Evolutionary conservation across 2,888 invertebrate species (phyloP).

Genomic region (Drosophila nr. perissopoda): DNA sequence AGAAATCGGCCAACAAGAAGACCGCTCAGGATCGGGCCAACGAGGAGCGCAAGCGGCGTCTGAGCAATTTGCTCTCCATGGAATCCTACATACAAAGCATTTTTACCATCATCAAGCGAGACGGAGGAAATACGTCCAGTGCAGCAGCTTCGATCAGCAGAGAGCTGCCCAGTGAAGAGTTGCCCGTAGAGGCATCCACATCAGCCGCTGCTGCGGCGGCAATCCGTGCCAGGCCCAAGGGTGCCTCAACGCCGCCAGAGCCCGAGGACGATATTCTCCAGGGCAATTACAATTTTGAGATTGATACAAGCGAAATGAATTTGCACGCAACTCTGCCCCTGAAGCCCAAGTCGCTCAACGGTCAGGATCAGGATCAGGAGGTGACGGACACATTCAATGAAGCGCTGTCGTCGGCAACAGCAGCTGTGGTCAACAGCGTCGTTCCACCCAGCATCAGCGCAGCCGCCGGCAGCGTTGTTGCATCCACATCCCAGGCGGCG

Average conservation of each 20-base stretch:
- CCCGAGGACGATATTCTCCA: conserved; percentile 36
- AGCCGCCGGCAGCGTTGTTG: conserved; percentile 41
- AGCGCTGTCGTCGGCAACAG: conserved; percentile 37
- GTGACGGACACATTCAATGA: conserved; percentile 26
- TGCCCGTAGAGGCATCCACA: conserved; percentile 62
- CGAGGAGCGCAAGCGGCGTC: conserved; percentile 82
- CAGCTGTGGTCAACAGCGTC: conserved; percentile 26
- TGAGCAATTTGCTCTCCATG: conserved; percentile 82
- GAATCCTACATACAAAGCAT: conserved; percentile 84
- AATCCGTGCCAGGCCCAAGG: conserved; percentile 49
- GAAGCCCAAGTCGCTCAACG: conserved; percentile 47
- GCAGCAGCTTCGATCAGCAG: conserved; percentile 20
- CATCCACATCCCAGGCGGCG: conserved; percentile 69
- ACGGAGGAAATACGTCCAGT: conserved; percentile 57
- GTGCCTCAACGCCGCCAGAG: conserved; percentile 64
- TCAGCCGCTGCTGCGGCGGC: conserved; percentile 64
- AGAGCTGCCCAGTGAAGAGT: conserved; percentile 64
- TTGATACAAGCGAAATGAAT: conserved; percentile 44
- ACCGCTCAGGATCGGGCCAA: conserved; percentile 80
- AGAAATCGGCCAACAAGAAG: conserved; percentile 70
- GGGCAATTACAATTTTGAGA: conserved; percentile 47
- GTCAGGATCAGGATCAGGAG: conserved; percentile 16
- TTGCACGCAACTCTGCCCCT: conserved; percentile 27
- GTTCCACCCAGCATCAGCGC: conserved; percentile 25
- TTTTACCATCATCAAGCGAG: conserved; percentile 83